These are phyloP conservation scores for Platypus cylindrus DNA, from an alignment of 2,888 invertebrate genomes.

Conservation along the genomic window DNA sequence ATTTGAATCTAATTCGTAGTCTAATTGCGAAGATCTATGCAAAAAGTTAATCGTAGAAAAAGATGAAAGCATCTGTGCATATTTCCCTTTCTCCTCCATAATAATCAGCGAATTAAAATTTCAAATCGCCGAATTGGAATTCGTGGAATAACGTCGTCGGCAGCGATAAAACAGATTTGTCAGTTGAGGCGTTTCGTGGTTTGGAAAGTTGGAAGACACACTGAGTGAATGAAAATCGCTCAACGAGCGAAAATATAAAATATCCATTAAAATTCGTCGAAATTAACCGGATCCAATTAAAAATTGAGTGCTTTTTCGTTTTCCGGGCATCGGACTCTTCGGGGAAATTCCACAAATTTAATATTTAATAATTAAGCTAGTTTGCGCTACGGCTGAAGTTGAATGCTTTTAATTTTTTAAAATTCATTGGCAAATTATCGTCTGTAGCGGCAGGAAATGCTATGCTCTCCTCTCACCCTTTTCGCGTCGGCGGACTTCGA, in stretches of 20 bases:
- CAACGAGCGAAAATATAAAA: conserved; percentile 34
- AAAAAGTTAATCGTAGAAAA: too few species aligned
- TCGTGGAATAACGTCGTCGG: conserved; percentile 29
- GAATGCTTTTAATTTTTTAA: conserved; percentile 12
- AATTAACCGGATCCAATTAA: conserved; percentile 41
- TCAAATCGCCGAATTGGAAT: conserved; percentile 30
- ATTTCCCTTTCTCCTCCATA: too few species aligned
- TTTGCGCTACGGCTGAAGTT: conserved; percentile 5
- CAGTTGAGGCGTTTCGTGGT: conserved; percentile 30
- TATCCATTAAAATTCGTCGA: conserved; percentile 38
- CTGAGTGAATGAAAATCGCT: too few species aligned
- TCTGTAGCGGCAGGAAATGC: too few species aligned
- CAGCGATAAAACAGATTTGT: conserved; percentile 35
- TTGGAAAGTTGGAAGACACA: conserved; percentile 26
- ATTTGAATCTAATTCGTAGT: too few species aligned
- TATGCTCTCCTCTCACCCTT: too few species aligned
- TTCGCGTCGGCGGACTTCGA: too few species aligned
- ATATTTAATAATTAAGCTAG: conserved; percentile 15
- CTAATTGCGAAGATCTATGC: too few species aligned
- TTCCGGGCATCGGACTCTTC: conserved; percentile 21
- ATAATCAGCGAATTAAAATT: conserved; percentile 30
- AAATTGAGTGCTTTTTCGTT: conserved; percentile 41
- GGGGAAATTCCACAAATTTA: conserved; percentile 18
- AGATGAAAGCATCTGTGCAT: too few species aligned
- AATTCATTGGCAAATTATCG: conserved; percentile 10